These are phyloP conservation scores for Sycophila sp. DNA, from an alignment of 1,140 invertebrate species.

Conservation along the genomic window DNA sequence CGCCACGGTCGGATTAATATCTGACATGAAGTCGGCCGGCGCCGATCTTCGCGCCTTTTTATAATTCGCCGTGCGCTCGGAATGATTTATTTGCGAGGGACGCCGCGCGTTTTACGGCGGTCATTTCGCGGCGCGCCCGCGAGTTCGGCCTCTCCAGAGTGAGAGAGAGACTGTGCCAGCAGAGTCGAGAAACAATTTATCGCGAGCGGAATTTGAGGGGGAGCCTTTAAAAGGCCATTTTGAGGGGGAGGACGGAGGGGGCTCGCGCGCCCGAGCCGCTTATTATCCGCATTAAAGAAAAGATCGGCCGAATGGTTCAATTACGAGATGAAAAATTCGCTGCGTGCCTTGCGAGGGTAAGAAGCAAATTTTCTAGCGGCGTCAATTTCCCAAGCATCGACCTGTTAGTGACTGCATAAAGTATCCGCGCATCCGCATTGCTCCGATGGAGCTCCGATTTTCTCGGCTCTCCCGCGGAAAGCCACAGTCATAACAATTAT, in stretches of 20 bases:
- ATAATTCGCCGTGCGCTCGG: no score
- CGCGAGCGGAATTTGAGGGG: background rate
- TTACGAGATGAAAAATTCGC: conserved; percentile 8
- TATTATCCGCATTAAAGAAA: conserved; percentile 24
- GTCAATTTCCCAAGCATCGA: conserved; percentile 11
- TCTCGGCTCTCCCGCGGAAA: background rate
- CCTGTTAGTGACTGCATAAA: background rate
- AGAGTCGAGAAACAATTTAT: no score
- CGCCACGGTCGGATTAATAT: no score
- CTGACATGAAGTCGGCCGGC: no score
- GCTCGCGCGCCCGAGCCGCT: background rate
- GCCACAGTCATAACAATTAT: background rate
- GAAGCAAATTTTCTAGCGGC: conserved; percentile 2
- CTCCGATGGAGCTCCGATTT: background rate
- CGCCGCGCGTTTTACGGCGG: no score
- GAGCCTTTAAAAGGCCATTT: background rate
- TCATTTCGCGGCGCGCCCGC: no score
- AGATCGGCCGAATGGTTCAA: conserved; percentile 19
- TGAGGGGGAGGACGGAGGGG: background rate
- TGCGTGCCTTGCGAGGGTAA: background rate
- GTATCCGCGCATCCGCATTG: conserved; percentile 17
- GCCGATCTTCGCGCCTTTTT: no score
- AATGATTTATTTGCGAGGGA: no score
- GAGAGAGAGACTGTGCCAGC: no score
- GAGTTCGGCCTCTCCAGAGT: no score